Base-by-base conservation (phyloP, 2,888 invertebrate species). In the Acronicta aceris region DNA sequence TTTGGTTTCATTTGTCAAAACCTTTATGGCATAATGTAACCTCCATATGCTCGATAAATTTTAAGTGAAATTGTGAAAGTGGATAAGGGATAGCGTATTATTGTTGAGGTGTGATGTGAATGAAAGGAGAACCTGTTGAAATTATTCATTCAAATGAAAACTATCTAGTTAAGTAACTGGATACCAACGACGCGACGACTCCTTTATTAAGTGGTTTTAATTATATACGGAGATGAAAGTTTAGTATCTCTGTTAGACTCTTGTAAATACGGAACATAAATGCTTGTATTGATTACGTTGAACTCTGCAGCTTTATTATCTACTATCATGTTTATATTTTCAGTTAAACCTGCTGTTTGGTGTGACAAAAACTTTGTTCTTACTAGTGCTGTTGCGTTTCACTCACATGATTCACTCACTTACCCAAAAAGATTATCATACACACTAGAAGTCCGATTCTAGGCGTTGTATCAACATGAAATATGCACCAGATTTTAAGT, bases 121-220 rank as follows among this genome's bases (percentile, higher is more conserved):
- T 41, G 10, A 38, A 58, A 48, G 57, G 62, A 52, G 42, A 70
- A 58, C 57, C 21, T 48, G 72, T 66, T 66, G 46, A 55, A 55
- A 62, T 71, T 62, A 66, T 65, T 70, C 51, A 70, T 58, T 42
- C 38, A 49, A 66, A 66, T 70, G 56, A 66, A 71, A 57, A 66
- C 45, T 55, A 25, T 70, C 42, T 60, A 21, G 21, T 21, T 21
- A 38, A 36, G 67, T 45, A 70, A 71, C 57, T 46, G 58, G 57
- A 70, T 42, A 58, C 16, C 43, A 12, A 15, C n/a, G 41, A 43
- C 33, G 46, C 21, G 42, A 42, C 45, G 36, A 45, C 48, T 70
- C 65, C 57, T 58, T 58, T 62, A 70, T 52, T 46, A 61, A 61
- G 53, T 45, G 17, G 47, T 17, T 46, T 49, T 52, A 45, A 42